Percentiles rank a stretch among this genome's conserved stretches.
These are phyloP conservation scores for Araneus ventricosus DNA, from an alignment of 1,140 invertebrate species.

Conservation along the genomic window DNA sequence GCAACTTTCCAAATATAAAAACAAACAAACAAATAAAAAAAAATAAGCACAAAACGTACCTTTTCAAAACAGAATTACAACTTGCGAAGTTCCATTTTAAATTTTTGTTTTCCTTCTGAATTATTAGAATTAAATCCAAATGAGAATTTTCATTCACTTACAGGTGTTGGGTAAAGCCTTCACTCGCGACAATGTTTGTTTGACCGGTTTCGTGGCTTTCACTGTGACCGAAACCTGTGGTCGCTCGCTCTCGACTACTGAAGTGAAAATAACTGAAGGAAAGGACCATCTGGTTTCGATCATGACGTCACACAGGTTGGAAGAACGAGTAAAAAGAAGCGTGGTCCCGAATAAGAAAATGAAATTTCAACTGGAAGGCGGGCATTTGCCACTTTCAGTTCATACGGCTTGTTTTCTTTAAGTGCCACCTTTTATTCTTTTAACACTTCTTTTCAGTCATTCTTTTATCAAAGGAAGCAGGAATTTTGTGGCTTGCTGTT, in stretches of 20 bases:
- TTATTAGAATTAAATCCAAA: conserved; percentile 38
- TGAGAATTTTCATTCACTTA: background rate
- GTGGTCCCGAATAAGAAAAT: conserved; percentile 19
- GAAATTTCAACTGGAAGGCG: conserved; percentile 45
- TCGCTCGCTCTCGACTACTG: conserved; percentile 55
- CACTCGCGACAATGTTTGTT: conserved; percentile 11
- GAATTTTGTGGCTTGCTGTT: background rate
- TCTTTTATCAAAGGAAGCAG: background rate
- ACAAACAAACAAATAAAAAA: background rate
- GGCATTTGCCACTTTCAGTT: conserved; percentile 8
- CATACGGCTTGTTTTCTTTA: background rate
- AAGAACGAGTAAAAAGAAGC: conserved; percentile 27
- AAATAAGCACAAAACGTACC: background rate
- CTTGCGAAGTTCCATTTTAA: background rate
- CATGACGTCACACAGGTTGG: conserved; percentile 56
- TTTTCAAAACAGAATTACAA: background rate
- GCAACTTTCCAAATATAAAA: background rate
- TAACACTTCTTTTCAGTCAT: background rate
- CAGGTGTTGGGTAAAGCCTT: background rate
- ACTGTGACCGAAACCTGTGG: conserved; percentile 53
- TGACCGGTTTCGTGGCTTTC: conserved; percentile 44
- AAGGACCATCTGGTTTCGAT: conserved; percentile 52
- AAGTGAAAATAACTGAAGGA: conserved; percentile 56
- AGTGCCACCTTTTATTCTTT: background rate
- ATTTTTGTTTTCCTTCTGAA: background rate